Conservation (phyloP, 2,888 invertebrate genomes). For the Stratiomys singularior region DNA sequence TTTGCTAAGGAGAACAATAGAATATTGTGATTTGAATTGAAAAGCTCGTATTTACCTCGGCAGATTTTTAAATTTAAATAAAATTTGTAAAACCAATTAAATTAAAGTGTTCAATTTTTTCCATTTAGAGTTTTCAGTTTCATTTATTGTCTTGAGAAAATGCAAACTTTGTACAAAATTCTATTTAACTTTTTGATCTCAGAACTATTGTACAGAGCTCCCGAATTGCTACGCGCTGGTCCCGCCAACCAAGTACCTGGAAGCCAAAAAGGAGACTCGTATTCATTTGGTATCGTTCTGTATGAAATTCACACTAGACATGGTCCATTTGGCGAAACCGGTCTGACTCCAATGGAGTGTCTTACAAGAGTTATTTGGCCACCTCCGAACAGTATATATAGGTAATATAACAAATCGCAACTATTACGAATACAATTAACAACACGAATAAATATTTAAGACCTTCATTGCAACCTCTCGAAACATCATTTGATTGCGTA, state of each 20-base stretch:
- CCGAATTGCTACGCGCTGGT: slow-evolving; percentile 75
- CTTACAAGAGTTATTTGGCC: slow-evolving; percentile 63
- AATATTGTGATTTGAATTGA: no score
- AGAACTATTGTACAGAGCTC: slow-evolving; percentile 84
- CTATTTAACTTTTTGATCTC: slow-evolving; percentile 52
- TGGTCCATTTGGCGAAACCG: slow-evolving; percentile 84
- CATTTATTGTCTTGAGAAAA: no score
- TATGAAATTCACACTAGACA: slow-evolving; percentile 88
- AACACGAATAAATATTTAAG: no score
- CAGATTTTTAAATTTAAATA: no score
- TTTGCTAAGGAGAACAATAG: no score
- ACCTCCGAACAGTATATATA: slow-evolving; percentile 59
- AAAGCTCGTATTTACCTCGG: no score
- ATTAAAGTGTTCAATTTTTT: no score
- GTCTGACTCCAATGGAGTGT: slow-evolving; percentile 74
- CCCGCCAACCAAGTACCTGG: slow-evolving; percentile 66
- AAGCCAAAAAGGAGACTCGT: slow-evolving; percentile 82
- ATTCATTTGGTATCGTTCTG: slow-evolving; percentile 87
- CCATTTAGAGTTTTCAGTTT: no score
- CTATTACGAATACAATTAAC: no score
- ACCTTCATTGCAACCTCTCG: slow-evolving; percentile 81
- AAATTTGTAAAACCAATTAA: no score
- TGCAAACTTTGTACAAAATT: no score
- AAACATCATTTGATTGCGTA: slow-evolving; percentile 87
- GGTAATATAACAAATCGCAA: no score